Conservation (phyloP, 2,797 vertebrate species). For the Sebastes ruberrimus region DNA sequence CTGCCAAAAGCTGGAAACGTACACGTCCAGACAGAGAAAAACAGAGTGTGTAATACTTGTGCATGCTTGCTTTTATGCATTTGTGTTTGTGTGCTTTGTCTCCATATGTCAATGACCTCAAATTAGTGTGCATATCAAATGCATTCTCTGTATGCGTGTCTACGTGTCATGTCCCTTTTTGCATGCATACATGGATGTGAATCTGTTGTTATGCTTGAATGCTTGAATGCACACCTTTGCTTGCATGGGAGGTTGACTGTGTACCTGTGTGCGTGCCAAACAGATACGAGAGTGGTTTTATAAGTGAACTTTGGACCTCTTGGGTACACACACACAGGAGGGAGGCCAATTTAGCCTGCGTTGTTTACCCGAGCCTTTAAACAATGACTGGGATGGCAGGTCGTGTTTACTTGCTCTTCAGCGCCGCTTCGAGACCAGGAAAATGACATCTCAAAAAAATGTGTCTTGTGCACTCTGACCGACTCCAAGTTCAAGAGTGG, state of each 20-base stretch:
- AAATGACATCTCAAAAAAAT: conserved; percentile 31
- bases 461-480: conserved; percentile 26
- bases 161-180: conserved; percentile 24
- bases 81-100: not conserved
- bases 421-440: conserved; percentile 29
- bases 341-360: conserved; percentile 25
- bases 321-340: conserved; percentile 49
- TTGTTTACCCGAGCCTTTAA: conserved; percentile 61
- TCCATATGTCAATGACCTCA: not conserved
- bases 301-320: conserved; percentile 74
- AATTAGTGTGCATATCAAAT: not conserved
- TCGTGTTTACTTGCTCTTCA: conserved; percentile 47
- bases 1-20: conserved; percentile 45
- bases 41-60: not conserved
- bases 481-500: conserved; percentile 42
- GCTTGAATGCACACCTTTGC: conserved; percentile 38
- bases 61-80: not conserved
- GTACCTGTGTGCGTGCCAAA: conserved; percentile 44
- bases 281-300: conserved; percentile 48
- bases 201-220: not conserved
- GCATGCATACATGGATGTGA: not conserved
- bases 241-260: conserved; percentile 19
- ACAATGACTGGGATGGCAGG: conserved; percentile 28
- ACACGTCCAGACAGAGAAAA: conserved; percentile 30
- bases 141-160: not conserved